These are phyloP conservation scores for Nasonia vitripennis DNA, from an alignment of 1,140 invertebrate genomes.

Conservation along the genomic window DNA sequence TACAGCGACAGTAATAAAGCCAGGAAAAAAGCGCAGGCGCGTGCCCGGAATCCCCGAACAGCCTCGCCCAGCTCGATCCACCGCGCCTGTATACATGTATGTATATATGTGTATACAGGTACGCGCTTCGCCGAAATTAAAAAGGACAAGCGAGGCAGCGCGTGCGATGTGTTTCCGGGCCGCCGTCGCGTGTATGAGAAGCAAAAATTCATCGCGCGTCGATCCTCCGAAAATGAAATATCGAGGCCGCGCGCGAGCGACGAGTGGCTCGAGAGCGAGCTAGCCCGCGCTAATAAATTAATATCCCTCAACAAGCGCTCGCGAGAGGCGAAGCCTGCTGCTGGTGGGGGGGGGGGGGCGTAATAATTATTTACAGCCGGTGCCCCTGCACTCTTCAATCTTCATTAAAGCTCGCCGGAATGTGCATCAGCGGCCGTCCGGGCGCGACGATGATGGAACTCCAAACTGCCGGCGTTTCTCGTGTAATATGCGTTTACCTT, in stretches of 20 bases:
- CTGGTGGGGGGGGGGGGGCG: not conserved
- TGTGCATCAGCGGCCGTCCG: not conserved
- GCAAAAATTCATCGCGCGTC: constrained; percentile 28
- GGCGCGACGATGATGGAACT: constrained; percentile 37
- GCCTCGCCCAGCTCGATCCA: too few species aligned
- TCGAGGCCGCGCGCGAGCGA: constrained; percentile 2
- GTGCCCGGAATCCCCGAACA: not conserved
- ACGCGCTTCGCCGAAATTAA: not conserved
- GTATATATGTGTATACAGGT: too few species aligned
- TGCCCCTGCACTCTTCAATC: constrained; percentile 61
- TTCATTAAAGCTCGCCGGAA: constrained; percentile 59
- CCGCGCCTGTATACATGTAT: too few species aligned
- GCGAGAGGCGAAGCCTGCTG: not conserved
- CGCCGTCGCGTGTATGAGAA: not conserved
- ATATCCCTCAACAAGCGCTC: constrained; percentile 52
- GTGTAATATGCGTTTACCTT: not conserved
- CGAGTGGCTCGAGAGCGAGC: not conserved
- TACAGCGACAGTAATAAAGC: not conserved
- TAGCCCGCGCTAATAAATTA: constrained; percentile 54
- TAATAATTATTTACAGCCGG: constrained; percentile 60
- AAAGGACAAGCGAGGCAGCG: not conserved
- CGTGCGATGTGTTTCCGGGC: not conserved
- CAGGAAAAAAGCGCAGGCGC: not conserved
- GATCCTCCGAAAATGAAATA: constrained; percentile 26
- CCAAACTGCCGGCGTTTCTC: not conserved